Evolutionary conservation across 1,140 invertebrate genomes (phyloP), one percentile per base, ranked within the genome.

Genomic region (Drosophila sturtevanti): DNA sequence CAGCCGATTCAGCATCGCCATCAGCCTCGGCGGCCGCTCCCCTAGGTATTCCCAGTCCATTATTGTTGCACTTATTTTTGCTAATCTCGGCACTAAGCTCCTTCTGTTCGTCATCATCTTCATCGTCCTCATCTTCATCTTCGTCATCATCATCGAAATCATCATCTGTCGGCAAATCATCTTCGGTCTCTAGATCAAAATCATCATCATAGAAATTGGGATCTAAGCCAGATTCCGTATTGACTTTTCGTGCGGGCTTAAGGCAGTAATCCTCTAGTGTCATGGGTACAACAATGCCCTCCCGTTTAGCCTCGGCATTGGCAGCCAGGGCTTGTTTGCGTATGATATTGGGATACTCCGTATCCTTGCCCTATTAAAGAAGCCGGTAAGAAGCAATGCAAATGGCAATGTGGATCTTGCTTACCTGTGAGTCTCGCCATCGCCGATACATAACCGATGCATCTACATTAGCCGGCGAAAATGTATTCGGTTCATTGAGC

Each of bases 321-420:
- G 98, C 98, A 3, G 96, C 96, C 90, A 97, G 95, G 0, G 99
- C 99, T 95, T 99, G 98, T 94, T 98, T 99, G 87, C 98, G 98
- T 91, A 99, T 99, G 81, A 99, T 99, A 93, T 98, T 99, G 93
- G 99, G 98, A 94, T 99, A 99, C 93, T 99, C 98, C 93, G 99
- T 99, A 93, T 99, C 98, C 92, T 96, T 96, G 73, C 98, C 98
- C 94, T 91, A 3, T 10, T 51, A 37, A 77, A 68, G 14, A 63
- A 58, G 55, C 10, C 63, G 3, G 67, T 67, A 34, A 51, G 61
- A 48, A 59, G 72, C 44, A 58, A 11, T 44, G 37, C 34, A n/a
- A 61, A 0, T 16, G 1, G 11, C 4, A 37, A 5, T 21, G 56
- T 1, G 21, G 27, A 64, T 52, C 37, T 35, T 0, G 67, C 56